Evolutionary conservation across 1,140 invertebrate species (phyloP), one percentile per base, ranked within the genome.

Genomic region (Octopus sinensis): DNA sequence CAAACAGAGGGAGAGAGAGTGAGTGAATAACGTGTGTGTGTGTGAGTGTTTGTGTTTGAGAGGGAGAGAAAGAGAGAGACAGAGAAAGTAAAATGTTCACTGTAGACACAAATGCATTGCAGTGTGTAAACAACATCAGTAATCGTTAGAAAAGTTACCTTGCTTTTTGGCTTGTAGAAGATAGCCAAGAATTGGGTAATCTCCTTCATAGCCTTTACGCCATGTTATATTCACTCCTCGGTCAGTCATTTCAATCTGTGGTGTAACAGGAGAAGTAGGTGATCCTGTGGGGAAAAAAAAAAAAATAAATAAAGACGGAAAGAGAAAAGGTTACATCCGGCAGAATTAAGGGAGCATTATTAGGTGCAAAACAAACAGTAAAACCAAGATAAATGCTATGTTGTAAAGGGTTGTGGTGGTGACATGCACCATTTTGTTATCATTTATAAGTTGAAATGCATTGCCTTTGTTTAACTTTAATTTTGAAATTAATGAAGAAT

Each of bases 101-200:
- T 82, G 80, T 81, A 75, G 7, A 43, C 17, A n/a, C 6, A 12
- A 5, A 43, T 17, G 53, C 7, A 81, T 54, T 79, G 17, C 12
- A 82, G 6, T 43, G 30, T 43, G 30, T 43, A 43, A 43, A 43
- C 30, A 68, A 68, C n/a, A n/a, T 12, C 62, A 13, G 12, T n/a
- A 68, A n/a, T 68, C 3, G 1, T 68, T 2, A 68, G n/a, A n/a
- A 12, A n/a, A 13, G 88, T 91, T 91, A 96, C 96, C 95, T 93
- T 96, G 95, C 86, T 95, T 93, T 68, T 84, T 82, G 9, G 94
- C 95, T 92, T 99, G 97, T 81, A 99, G 95, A 78, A 98, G 95
- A 91, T 98, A 98, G 0, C 97, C 97, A 17, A 95, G 91, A 83
- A 99, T 95, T 9, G 95, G 95, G 0, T 94, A 95, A 86, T 94